Percentiles rank a stretch among this genome's conserved stretches.
These are phyloP conservation scores for Cataglyphis hispanica DNA, from an alignment of 1,140 invertebrate genomes.

Conservation along the genomic window DNA sequence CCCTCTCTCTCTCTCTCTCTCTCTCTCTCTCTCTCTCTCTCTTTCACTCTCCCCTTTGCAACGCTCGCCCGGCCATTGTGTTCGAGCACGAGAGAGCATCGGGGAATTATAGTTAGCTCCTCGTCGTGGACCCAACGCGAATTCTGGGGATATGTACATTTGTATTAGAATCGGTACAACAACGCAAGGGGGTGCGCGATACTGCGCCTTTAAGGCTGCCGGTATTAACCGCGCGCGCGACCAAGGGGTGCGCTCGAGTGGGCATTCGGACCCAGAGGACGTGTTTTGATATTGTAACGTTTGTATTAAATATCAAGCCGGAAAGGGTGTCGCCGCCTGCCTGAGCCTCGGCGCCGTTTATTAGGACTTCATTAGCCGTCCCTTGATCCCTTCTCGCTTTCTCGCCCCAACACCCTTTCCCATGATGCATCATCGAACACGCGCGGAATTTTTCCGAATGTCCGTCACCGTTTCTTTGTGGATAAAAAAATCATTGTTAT, in stretches of 20 bases:
- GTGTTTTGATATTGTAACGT: constrained; percentile 77
- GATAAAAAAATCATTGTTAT: not conserved
- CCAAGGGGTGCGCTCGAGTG: constrained; percentile 72
- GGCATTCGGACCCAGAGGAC: constrained; percentile 66
- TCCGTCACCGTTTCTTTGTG: not conserved
- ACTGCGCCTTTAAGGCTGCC: constrained; percentile 57
- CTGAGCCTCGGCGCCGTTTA: constrained; percentile 63
- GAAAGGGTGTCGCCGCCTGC: constrained; percentile 52
- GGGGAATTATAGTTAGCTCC: constrained; percentile 50
- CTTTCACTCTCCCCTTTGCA: not conserved
- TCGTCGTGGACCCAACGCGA: constrained; percentile 1
- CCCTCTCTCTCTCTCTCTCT: not conserved
- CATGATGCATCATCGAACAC: constrained; percentile 12
- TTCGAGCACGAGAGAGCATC: constrained; percentile 16
- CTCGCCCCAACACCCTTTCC: constrained; percentile 8
- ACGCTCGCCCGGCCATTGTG: constrained; percentile 30
- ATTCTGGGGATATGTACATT: constrained; percentile 21
- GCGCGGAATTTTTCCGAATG: constrained; percentile 15
- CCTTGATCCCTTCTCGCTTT: constrained; percentile 40
- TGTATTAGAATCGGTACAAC: constrained; percentile 42
- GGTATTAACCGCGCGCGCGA: constrained; percentile 63
- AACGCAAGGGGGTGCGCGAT: constrained; percentile 18
- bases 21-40: not conserved
- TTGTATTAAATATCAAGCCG: constrained; percentile 75
- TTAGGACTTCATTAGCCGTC: constrained; percentile 71